Evolutionary conservation across 1,140 invertebrate genomes (phyloP).

Genomic region (Campodea augens): DNA sequence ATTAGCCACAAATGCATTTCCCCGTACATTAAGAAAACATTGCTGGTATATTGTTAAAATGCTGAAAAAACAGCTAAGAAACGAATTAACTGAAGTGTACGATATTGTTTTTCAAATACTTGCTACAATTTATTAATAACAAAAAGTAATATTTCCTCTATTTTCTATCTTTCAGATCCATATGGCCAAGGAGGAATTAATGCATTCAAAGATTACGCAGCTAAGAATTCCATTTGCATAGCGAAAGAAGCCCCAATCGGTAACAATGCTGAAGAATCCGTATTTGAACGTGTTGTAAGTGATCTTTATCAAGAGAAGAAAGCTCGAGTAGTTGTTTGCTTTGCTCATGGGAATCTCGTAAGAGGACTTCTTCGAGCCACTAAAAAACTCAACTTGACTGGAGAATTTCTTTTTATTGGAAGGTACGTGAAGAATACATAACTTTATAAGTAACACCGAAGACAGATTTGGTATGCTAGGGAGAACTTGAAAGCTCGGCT

Average conservation of each 20-base stretch:
- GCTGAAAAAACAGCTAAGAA: no score
- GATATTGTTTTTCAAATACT: no score
- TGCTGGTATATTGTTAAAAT: no score
- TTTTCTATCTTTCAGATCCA: slow-evolving; percentile 35
- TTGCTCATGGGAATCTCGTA: slow-evolving; percentile 60
- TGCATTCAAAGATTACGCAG: slow-evolving; percentile 44
- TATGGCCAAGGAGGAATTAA: slow-evolving; percentile 66
- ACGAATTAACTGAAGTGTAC: no score
- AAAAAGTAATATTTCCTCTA: neutral
- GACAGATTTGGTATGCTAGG: no score
- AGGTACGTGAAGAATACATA: slow-evolving; percentile 28
- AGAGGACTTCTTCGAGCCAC: slow-evolving; percentile 43
- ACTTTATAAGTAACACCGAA: no score
- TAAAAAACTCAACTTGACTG: slow-evolving; percentile 35
- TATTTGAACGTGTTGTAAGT: slow-evolving; percentile 36
- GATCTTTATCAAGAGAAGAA: slow-evolving; percentile 34
- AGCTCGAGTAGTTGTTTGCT: slow-evolving; percentile 57
- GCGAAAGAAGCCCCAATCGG: slow-evolving; percentile 45
- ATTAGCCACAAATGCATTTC: no score
- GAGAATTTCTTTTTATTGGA: slow-evolving; percentile 43
- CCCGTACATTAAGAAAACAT: no score
- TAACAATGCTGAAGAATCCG: slow-evolving; percentile 37
- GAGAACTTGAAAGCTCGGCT: no score
- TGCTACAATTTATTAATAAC: no score
- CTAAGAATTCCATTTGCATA: slow-evolving; percentile 47